Percentiles rank a stretch among this genome's conserved stretches.
Evolutionary conservation across 2,797 vertebrate genomes (phyloP).

Genomic region (Acanthis flammea): DNA sequence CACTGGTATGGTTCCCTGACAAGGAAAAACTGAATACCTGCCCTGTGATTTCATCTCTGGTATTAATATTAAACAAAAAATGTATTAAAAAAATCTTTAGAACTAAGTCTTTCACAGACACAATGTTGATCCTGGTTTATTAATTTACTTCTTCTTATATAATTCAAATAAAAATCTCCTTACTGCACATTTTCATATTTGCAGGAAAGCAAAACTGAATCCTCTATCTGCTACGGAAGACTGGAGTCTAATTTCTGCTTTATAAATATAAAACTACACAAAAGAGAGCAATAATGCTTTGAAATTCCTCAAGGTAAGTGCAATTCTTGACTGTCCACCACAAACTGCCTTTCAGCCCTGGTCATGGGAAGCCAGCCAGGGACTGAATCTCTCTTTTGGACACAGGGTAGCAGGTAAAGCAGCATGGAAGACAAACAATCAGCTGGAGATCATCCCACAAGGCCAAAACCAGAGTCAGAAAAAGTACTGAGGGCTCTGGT

Average conservation of each 20-base stretch:
- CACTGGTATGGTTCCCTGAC: background rate
- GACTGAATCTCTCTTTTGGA: background rate
- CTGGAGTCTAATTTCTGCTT: background rate
- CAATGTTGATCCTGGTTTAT: background rate
- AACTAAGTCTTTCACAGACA: background rate
- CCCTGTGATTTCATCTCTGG: background rate
- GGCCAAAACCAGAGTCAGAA: background rate
- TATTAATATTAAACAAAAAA: background rate
- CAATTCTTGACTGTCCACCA: background rate
- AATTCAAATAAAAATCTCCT: background rate
- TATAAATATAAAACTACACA: background rate
- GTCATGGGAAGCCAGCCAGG: background rate
- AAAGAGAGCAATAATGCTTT: background rate
- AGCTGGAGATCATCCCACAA: background rate
- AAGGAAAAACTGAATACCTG: background rate
- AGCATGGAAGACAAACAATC: rapidly evolving
- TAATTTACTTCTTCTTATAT: background rate
- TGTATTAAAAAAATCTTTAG: background rate
- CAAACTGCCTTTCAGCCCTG: background rate
- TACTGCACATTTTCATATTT: background rate
- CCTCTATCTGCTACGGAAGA: background rate
- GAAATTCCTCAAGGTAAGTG: background rate
- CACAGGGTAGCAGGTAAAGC: background rate
- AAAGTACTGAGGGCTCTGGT: background rate
- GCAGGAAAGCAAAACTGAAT: background rate